Evolutionary conservation across 2,888 invertebrate species (phyloP).

Genomic region (Pseudococcus viburni): DNA sequence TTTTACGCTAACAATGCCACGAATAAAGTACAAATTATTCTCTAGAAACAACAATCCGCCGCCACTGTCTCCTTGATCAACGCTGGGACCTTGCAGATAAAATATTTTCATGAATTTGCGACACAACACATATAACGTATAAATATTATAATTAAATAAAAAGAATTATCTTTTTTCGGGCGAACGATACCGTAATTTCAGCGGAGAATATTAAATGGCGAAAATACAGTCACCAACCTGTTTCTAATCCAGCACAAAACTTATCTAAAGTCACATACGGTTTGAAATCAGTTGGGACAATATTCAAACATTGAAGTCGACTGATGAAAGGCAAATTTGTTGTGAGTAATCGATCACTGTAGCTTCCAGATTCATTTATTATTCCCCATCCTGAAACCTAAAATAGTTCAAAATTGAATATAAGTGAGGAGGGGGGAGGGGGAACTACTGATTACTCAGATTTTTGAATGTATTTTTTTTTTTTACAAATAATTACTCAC

Average conservation of each 20-base stretch:
- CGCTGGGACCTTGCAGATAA: no score
- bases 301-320: conserved; percentile 66
- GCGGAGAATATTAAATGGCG: no score
- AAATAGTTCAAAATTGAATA: no score
- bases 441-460: conserved; percentile 63
- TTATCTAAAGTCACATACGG: conserved; percentile 69
- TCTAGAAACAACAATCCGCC: conserved; percentile 16
- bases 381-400: conserved; percentile 69
- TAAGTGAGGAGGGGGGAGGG: no score
- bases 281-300: conserved; percentile 66
- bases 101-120: no score
- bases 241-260: conserved; percentile 69
- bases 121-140: no score
- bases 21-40: not conserved
- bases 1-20: conserved; percentile 27
- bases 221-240: conserved; percentile 64
- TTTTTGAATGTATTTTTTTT: no score
- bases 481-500: no score
- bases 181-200: no score
- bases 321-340: conserved; percentile 68
- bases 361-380: conserved; percentile 66
- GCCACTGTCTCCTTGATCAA: conserved; percentile 34
- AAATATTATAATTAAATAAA: no score
- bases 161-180: no score
- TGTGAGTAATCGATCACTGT: conserved; percentile 67